These are phyloP conservation scores for Lytechinus variegatus DNA, from an alignment of 35 echinoderm and acorn worm species.

Conservation along the genomic window DNA sequence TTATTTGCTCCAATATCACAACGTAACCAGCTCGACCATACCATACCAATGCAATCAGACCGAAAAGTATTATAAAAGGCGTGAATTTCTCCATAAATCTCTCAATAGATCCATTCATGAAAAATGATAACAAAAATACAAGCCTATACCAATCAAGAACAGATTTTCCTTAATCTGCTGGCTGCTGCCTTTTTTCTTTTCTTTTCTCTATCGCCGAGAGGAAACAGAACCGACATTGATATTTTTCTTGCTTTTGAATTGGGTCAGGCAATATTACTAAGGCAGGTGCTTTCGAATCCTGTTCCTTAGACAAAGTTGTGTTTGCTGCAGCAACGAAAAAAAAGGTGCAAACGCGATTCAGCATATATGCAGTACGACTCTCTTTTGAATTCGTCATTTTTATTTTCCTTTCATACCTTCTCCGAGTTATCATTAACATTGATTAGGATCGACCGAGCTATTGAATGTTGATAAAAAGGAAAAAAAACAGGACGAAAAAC, in stretches of 20 bases:
- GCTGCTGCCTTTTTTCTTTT: no score
- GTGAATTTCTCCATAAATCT: neutral
- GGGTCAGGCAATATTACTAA: neutral
- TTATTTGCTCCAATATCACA: neutral
- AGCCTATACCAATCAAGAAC: neutral
- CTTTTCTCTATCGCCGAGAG: neutral
- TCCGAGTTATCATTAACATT: neutral
- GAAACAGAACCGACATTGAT: neutral
- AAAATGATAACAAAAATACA: neutral
- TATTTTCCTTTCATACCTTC: neutral
- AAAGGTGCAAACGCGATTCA: neutral
- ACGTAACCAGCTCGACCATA: neutral
- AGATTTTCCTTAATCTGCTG: neutral
- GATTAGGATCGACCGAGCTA: neutral
- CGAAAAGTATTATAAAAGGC: neutral
- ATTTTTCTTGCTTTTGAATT: neutral
- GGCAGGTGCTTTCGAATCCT: conserved; percentile 7
- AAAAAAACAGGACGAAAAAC: neutral
- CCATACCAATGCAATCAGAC: neutral
- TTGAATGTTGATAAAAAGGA: neutral
- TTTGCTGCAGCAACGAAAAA: neutral
- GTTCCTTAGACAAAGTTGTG: neutral
- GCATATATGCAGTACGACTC: neutral
- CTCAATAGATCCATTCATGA: neutral
- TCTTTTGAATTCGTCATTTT: neutral